Base-by-base conservation (phyloP, 2,888 invertebrate species). In the Lissocephala sabroskyi region DNA sequence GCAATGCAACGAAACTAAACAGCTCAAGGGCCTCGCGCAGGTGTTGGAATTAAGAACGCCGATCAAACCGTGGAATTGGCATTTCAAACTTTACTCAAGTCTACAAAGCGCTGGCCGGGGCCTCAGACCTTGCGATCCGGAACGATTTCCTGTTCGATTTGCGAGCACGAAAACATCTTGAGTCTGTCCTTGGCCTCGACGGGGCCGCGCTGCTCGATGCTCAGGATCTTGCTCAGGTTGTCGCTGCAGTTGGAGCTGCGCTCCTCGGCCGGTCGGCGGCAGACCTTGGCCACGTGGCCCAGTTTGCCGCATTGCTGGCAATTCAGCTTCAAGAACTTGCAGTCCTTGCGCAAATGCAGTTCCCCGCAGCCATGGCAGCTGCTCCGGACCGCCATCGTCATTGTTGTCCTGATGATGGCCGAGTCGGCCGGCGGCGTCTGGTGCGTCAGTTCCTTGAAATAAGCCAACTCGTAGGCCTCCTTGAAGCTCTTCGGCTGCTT, bases 401-500 rank as follows among this genome's bases (percentile, higher is more conserved):
- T 30, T 26, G 5, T 26, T 26, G 26, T 9, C 3, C 30, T n/a
- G 4, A 3, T 3, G 3, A 7, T 7, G 3, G 30, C 6, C 4
- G 4, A 4, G 3, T 9, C 11, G 4, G 30, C 7, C 4, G 9
- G 30, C 3, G 11, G 30, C 3, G 9, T 4, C 30, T 3, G 30
- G 3, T 11, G 9, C 5, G n/a, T 3, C 41, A 47, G 14, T 46
- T 56, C 43, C 40, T 11, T 41, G 36, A 37, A 18, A 35, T 26
- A 44, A 1, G 48, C 54, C 32, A 47, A 36, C 26, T 37, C 47
- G 30, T 54, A 54, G 1, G 50, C 44, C 7, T 50, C 48, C n/a
- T n/a, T n/a, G 30, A 54, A 47, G 10, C 2, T 42, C 1, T 11
- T 33, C 7, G 48, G 42, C 7, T 51, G 46, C 32, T 52, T 56